These are phyloP conservation scores for Sitobion miscanthi DNA, from an alignment of 1,140 invertebrate genomes.

Conservation along the genomic window DNA sequence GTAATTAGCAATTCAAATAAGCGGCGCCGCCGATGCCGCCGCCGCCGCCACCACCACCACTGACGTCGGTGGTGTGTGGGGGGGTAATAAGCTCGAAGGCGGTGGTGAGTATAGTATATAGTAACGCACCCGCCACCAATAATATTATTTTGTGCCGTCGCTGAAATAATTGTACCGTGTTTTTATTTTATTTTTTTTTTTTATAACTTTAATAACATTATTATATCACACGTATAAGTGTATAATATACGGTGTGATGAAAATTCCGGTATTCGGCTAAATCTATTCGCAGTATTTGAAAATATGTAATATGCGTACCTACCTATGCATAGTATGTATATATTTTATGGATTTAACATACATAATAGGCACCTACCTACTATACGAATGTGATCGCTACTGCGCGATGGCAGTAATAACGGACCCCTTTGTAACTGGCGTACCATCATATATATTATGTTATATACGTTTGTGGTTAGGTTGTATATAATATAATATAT, in stretches of 20 bases:
- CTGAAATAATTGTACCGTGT: slow-evolving; percentile 12
- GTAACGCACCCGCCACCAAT: slow-evolving; percentile 20
- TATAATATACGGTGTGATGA: neutral
- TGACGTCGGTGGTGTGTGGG: neutral
- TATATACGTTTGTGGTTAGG: neutral
- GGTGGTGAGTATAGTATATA: slow-evolving; percentile 22
- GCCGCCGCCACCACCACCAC: neutral
- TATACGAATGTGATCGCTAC: neutral
- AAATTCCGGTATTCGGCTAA: neutral
- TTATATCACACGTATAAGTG: neutral
- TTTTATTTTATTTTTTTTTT: neutral
- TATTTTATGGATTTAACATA: neutral
- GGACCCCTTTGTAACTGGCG: neutral
- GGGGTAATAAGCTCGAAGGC: slow-evolving; percentile 49
- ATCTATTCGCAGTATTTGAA: neutral
- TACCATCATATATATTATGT: neutral
- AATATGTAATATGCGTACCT: neutral
- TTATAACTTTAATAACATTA: neutral
- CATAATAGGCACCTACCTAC: neutral
- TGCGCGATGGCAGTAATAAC: neutral
- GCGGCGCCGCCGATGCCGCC: slow-evolving; percentile 20
- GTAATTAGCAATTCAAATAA: slow-evolving; percentile 54
- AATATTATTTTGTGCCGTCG: slow-evolving; percentile 23
- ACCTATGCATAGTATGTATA: neutral
- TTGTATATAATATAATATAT: neutral